These are phyloP conservation scores for Styela clava DNA, from an alignment of 23 tunicate species.

Conservation along the genomic window DNA sequence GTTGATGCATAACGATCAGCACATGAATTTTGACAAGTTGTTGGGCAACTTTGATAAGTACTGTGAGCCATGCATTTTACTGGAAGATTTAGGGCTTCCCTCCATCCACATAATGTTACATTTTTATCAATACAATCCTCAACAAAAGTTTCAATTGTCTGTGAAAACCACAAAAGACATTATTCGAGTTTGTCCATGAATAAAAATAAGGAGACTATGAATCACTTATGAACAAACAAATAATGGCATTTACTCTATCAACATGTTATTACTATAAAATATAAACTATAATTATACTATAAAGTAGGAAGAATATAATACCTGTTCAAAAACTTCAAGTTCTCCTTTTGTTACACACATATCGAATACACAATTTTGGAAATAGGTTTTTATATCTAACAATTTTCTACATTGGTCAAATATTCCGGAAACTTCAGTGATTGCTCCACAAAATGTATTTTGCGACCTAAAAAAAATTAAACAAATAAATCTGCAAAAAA, in stretches of 20 bases:
- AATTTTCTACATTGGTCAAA: slow-evolving; percentile 28
- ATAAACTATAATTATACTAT: no score
- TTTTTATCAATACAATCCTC: slow-evolving; percentile 29
- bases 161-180: background rate
- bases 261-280: no score
- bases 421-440: slow-evolving; percentile 27
- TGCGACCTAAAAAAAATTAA: slow-evolving; percentile 32
- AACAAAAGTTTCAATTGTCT: slow-evolving; percentile 39
- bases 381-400: slow-evolving; percentile 31
- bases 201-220: no score
- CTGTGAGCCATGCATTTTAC: slow-evolving; percentile 34
- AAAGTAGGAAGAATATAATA: slow-evolving; percentile 2
- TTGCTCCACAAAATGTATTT: slow-evolving; percentile 42
- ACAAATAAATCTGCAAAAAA: no score
- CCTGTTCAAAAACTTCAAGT: slow-evolving; percentile 36
- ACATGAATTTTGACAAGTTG: slow-evolving; percentile 47
- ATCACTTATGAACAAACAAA: no score
- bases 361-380: slow-evolving; percentile 49
- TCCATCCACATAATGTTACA: slow-evolving; percentile 42
- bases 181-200: no score
- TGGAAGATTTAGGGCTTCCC: slow-evolving; percentile 19
- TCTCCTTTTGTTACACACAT: slow-evolving; percentile 50
- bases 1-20: slow-evolving; percentile 40
- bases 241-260: no score
- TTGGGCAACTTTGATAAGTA: slow-evolving; percentile 42